Evolutionary conservation across 2,113 vertebrate genomes (phyloP).

Genomic region (Vidua chalybeata): DNA sequence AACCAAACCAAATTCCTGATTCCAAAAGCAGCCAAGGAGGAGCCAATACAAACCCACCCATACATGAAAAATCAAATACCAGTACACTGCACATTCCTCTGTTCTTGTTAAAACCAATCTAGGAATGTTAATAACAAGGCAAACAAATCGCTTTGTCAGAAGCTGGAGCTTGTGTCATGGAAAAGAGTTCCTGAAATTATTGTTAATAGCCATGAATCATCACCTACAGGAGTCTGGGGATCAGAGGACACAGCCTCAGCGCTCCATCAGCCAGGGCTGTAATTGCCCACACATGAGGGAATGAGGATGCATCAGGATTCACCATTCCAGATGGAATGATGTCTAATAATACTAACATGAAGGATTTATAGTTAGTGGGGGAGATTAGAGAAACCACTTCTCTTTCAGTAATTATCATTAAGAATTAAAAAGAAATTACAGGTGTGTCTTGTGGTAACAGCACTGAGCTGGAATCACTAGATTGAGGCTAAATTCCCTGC

Average conservation of each 20-base stretch:
- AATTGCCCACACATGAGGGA: background rate
- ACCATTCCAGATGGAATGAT: background rate
- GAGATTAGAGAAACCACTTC: constrained; percentile 32
- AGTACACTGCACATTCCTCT: background rate
- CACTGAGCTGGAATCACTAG: background rate
- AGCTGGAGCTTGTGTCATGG: background rate
- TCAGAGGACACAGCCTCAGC: background rate
- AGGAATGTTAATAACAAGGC: constrained; percentile 7
- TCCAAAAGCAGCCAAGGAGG: background rate
- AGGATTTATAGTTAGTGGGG: background rate
- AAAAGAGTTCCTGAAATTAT: background rate
- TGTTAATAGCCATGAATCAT: background rate
- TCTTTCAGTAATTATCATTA: background rate
- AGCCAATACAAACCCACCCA: background rate
- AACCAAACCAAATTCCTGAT: background rate
- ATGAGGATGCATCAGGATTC: background rate
- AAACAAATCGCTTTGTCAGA: constrained; percentile 7
- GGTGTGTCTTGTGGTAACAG: background rate
- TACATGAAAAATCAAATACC: background rate
- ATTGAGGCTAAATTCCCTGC: background rate
- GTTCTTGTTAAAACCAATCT: background rate
- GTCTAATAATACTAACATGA: background rate
- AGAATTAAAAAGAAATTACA: background rate
- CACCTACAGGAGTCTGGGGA: background rate
- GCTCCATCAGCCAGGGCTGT: background rate